Base-by-base conservation (phyloP, 2,888 invertebrate species). In the Steinernema scapterisci region DNA sequence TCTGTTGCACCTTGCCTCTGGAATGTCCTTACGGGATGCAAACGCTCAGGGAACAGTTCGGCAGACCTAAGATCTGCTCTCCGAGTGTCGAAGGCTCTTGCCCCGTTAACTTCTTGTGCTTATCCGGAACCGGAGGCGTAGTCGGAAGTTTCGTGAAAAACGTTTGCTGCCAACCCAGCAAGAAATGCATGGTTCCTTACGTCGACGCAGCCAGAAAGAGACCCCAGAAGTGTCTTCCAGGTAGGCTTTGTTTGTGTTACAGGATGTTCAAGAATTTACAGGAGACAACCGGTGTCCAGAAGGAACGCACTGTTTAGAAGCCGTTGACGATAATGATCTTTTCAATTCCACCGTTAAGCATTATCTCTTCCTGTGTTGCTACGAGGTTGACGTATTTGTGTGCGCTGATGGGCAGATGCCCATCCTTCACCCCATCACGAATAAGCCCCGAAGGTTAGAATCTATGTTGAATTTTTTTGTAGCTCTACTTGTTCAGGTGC, bases 21-120 rank as follows among this genome's bases (percentile, higher is more conserved):
- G 56, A 63, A n/a, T 83, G 83, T 71, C 83, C 83, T 0, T 71
- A 73, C 7, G 83, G 83, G 31, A 83, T 83, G 83, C 76, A 75
- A 31, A 74, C 78, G 25, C 75, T 83, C 51, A 70, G 82, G 44
- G 83, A 83, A 31, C 76, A 79, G 44, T 71, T 51, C 45, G 72
- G 80, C n/a, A 75, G 78, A 7, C 81, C 81, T 5, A 73, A 80
- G 19, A 72, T 80, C 23, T 83, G 83, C 63, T 77, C 80, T 0
- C 70, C 79, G 0, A 81, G 83, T 7, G 79, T 83, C 0, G 78
- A 76, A 44, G 83, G 82, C 16, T 76, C 63, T 23, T 83, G 83
- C 56, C 83, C 83, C 0, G 46, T 70, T 1, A 79, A 80, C 56
- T 79, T 79, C 72, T 77, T 81, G 73, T 82, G 83, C 52, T 70